A percentile compares a stretch with the other conserved stretches of the same genome.
Evolutionary conservation across 2,888 invertebrate genomes (phyloP).

Genomic region (Embidobia sp.): DNA sequence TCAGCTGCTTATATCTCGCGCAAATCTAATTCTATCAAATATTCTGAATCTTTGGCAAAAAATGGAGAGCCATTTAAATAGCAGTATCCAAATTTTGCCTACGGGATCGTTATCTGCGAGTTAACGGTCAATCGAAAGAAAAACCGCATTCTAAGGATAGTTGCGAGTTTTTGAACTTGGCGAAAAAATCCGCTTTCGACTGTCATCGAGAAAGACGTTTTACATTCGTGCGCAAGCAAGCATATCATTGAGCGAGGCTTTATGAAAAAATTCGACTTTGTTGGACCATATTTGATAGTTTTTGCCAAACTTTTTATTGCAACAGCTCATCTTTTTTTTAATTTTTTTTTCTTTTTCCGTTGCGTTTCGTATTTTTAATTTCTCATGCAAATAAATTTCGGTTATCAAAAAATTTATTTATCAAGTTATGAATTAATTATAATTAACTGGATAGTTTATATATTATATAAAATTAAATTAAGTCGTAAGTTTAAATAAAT

Average conservation of each 20-base stretch:
- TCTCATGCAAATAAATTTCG: background rate
- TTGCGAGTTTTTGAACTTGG: constrained; percentile 4
- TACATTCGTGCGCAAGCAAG: constrained; percentile 48
- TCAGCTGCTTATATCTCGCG: constrained; percentile 29
- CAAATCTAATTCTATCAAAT: constrained; percentile 17
- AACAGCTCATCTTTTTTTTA: background rate
- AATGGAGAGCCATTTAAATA: background rate
- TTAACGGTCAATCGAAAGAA: constrained; percentile 31
- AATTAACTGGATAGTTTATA: no score
- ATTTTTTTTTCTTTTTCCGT: no score
- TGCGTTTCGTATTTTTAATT: background rate
- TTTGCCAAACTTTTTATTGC: background rate
- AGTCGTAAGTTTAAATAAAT: no score
- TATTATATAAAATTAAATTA: no score
- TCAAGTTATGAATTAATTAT: no score
- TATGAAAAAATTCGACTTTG: constrained; percentile 35
- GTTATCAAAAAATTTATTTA: no score
- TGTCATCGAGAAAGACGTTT: constrained; percentile 24
- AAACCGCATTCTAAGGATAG: constrained; percentile 1
- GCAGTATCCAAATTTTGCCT: constrained; percentile 18
- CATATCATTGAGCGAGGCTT: constrained; percentile 32
- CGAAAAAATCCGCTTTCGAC: constrained; percentile 21
- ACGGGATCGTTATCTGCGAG: constrained; percentile 29
- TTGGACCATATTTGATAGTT: constrained; percentile 5
- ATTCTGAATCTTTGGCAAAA: constrained; percentile 3